Evolutionary conservation across 2,888 invertebrate species (phyloP).

Genomic region (Aethes cnicana): DNA sequence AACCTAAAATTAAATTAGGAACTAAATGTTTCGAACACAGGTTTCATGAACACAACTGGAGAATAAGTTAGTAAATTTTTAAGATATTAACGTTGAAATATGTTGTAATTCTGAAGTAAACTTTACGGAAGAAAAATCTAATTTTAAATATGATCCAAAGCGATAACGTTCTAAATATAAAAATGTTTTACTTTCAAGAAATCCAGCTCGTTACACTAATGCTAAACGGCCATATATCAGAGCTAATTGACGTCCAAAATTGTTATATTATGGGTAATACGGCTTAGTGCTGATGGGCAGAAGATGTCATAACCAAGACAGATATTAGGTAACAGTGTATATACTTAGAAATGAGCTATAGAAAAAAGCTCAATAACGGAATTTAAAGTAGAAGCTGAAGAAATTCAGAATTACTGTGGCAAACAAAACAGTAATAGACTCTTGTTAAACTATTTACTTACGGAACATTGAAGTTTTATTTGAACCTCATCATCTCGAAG

Average conservation of each 20-base stretch:
- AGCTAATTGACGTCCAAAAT: conserved; percentile 32
- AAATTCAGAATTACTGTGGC: no score
- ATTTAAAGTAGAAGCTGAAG: no score
- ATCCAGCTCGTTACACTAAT: conserved; percentile 35
- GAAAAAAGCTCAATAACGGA: no score
- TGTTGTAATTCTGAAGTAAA: no score
- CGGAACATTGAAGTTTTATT: no score
- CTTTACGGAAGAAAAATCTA: neutral
- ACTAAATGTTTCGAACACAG: neutral
- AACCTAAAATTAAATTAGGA: conserved; percentile 8
- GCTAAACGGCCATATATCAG: conserved; percentile 36
- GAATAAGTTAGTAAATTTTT: no score
- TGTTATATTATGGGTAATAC: conserved; percentile 21
- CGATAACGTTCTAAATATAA: conserved; percentile 13
- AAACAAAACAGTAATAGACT: no score
- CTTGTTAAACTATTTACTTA: no score
- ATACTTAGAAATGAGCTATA: neutral
- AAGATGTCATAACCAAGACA: conserved; percentile 18
- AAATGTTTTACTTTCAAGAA: conserved; percentile 32
- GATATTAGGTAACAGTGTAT: neutral
- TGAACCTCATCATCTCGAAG: no score
- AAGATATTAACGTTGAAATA: no score
- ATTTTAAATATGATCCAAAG: conserved; percentile 33
- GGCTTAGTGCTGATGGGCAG: conserved; percentile 16
- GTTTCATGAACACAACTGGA: neutral